phyloP scores from a whole-genome alignment of 2,797 vertebrate species.

The Bradypodion pumilum region DNA sequence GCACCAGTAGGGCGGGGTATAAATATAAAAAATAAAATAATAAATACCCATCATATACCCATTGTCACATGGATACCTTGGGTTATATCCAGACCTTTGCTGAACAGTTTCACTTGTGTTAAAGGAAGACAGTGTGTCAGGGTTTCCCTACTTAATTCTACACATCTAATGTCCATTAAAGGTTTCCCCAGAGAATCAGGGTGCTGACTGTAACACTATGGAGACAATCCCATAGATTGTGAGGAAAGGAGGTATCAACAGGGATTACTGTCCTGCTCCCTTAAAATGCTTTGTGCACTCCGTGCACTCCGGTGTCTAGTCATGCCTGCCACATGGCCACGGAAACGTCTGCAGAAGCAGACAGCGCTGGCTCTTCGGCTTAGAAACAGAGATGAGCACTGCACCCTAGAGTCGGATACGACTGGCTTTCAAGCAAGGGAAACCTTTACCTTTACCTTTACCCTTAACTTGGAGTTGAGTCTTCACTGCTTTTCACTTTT shows the following conservation, averaged over 20 bases:
- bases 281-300: no score
- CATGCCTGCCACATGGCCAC: no score
- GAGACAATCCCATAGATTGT: neutral
- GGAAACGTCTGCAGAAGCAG: no score
- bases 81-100: neutral
- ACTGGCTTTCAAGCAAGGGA: no score
- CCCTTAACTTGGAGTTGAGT: neutral
- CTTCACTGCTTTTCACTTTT: neutral
- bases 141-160: neutral
- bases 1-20: no score
- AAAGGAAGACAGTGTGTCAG: neutral
- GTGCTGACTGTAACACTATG: no score
- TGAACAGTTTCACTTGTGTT: neutral
- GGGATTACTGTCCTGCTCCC: neutral
- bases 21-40: no score
- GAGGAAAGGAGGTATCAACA: neutral
- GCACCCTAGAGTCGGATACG: no score
- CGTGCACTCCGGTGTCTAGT: no score
- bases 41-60: neutral
- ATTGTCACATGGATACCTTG: neutral
- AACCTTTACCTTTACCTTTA: no score
- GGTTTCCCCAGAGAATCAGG: neutral
- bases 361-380: no score
- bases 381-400: no score
- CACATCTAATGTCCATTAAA: neutral